Evolutionary conservation across 2,113 vertebrate species (phyloP).

Genomic region (Isichthys henryi): DNA sequence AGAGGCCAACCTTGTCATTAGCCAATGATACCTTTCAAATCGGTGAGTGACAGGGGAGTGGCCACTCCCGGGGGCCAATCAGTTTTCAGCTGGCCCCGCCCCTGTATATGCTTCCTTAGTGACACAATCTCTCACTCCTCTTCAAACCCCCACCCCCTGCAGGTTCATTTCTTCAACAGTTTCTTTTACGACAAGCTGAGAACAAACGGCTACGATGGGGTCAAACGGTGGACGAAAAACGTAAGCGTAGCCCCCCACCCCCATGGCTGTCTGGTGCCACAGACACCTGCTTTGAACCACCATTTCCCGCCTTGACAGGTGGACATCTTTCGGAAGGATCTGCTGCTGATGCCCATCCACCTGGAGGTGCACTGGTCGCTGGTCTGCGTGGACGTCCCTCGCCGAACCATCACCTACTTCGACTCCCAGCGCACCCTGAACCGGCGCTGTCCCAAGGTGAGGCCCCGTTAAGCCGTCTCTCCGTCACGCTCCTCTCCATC

Average conservation of each 20-base stretch:
- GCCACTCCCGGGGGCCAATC: background rate
- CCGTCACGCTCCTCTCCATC: background rate
- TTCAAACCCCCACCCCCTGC: slow-evolving; percentile 2
- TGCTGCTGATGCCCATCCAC: slow-evolving; percentile 83
- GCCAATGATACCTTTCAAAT: background rate
- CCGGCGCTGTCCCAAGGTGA: slow-evolving; percentile 82
- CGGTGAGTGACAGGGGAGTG: background rate
- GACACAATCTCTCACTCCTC: background rate
- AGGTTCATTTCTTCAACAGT: slow-evolving; percentile 93
- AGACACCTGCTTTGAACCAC: background rate
- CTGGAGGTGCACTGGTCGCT: slow-evolving; percentile 90
- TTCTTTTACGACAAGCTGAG: slow-evolving; percentile 90
- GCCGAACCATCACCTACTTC: slow-evolving; percentile 76
- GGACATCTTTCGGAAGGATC: slow-evolving; percentile 85
- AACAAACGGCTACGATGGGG: slow-evolving; percentile 86
- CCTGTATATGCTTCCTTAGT: background rate
- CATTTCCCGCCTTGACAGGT: slow-evolving; percentile 55
- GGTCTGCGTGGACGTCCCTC: slow-evolving; percentile 76
- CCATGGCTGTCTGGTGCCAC: background rate
- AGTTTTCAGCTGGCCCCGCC: background rate
- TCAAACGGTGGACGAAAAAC: slow-evolving; percentile 91
- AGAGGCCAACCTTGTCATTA: background rate
- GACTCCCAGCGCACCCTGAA: slow-evolving; percentile 88
- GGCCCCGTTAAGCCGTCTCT: background rate
- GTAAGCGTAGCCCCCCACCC: slow-evolving; percentile 49